Conservation (phyloP, 2,113 vertebrate genomes). For the Leuciscus idus region DNA sequence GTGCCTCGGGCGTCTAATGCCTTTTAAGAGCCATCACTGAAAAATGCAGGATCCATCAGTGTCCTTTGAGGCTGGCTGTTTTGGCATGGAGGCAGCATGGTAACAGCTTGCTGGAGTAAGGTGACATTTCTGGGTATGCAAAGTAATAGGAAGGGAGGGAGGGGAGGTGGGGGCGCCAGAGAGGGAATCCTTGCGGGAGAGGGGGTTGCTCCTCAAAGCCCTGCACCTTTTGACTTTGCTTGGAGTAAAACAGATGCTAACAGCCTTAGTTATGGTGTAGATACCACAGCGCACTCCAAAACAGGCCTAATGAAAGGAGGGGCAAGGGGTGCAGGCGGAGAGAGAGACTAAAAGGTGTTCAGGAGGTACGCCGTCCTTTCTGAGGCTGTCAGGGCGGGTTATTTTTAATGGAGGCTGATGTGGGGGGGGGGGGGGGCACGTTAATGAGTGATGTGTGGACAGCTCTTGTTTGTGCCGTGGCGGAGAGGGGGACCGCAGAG, state of each 20-base stretch:
- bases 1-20: conserved; percentile 86
- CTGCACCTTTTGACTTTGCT: conserved; percentile 70
- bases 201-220: conserved; percentile 65
- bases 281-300: conserved; percentile 52
- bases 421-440: conserved; percentile 32
- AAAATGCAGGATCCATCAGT: conserved; percentile 84
- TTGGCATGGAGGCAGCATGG: conserved; percentile 82
- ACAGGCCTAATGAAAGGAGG: conserved; percentile 45
- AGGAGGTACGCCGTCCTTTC: conserved; percentile 49
- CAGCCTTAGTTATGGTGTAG: conserved; percentile 65
- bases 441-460: conserved; percentile 55
- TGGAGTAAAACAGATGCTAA: conserved; percentile 71
- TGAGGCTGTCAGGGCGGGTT: conserved; percentile 52
- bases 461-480: conserved; percentile 45
- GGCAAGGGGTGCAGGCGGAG: neutral
- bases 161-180: conserved; percentile 45
- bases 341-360: conserved; percentile 48
- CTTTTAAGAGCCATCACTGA: conserved; percentile 88
- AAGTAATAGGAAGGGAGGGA: conserved; percentile 77
- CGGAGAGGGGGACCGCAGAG: conserved; percentile 28
- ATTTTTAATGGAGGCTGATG: conserved; percentile 58
- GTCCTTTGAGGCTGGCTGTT: conserved; percentile 85
- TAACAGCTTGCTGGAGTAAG: conserved; percentile 91
- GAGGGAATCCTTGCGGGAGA: conserved; percentile 66
- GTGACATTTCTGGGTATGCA: conserved; percentile 89